Base-by-base conservation (phyloP, 2,888 invertebrate genomes). In the Beris morrisii region DNA sequence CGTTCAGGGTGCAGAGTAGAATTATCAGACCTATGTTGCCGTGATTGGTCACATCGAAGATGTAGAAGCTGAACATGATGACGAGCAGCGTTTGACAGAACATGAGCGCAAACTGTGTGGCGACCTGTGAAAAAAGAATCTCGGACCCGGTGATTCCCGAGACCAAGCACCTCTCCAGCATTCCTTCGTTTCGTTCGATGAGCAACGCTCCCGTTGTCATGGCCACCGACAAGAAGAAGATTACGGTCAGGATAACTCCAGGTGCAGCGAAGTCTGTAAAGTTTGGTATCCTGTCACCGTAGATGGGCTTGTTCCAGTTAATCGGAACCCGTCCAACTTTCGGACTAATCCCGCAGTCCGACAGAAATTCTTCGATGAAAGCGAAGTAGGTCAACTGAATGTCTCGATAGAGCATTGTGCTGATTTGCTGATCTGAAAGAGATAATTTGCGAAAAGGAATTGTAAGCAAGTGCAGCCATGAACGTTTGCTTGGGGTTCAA, bases 241-340 rank as follows among this genome's bases (percentile, higher is more conserved):
- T 91, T 52, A 96, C 93, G 48, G 93, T 93, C 59, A 96, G 80
- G 72, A 95, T 91, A 56, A 96, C 87, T 69, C 96, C 96, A 2
- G 96, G 96, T 3, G 95, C 95, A 67, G 95, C 95, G 76, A 96
- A 97, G 77, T 96, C 94, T 0, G 95, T 95, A 75, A 97, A 95
- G 75, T 92, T 92, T 0, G 95, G 92, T 64, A 87, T 83, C 32
- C 80, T 77, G 63, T 87, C 83, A 3, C 94, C 94, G 74, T 91
- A 94, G 54, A 94, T 81, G 0, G 93, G 93, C 0, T 82, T 76
- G 71, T 88, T 82, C 77, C 89, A 89, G 85, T 91, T 78, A 53
- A 81, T 70, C 1, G 81, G 81, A 6, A 81, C 73, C 11, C 73
- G 74, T 4, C 79, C 80, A 1, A 89, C 77, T 70, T 85, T 85